Evolutionary conservation across 2,888 invertebrate genomes (phyloP), one percentile per base, ranked within the genome.

Genomic region (Eupithecia pulchellata): DNA sequence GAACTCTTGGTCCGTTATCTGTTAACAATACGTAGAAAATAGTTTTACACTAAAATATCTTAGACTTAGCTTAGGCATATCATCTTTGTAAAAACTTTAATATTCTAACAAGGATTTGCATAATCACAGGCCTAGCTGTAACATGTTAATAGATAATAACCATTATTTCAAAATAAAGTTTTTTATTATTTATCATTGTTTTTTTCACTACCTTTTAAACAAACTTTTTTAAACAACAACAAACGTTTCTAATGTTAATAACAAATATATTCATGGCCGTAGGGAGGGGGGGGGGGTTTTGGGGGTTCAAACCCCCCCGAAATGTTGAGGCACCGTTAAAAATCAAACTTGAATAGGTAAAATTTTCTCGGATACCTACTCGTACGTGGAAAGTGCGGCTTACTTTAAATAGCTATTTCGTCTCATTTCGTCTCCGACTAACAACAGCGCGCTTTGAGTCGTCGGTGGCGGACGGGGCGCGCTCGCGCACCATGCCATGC

Each of bases 71-170:
- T 73, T 89, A 91, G 91, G 90, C 91, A 92, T 93, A 93, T 92
- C 92, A 92, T 88, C 87, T 89, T 88, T 91, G 87, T 91, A 90
- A 88, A 90, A 90, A 85, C 78, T 89, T 52, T 89, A 89, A 86
- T 82, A 79, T 79, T 86, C 89, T 91, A 91, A 91, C 86, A 85
- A 82, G 84, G 83, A 84, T 80, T 85, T 81, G 88, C 87, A 86
- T 91, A 88, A 88, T 89, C 89, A 86, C 89, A 82, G 92, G 92
- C 93, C 94, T 94, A 93, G 91, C 78, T 88, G 81, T 93, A 92
- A 91, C 88, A 88, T 92, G 94, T 94, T 94, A 93, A 94, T 94
- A 92, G 94, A 91, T 94, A 94, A 93, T 93, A 93, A 93, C 94
- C 93, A 93, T 88, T 89, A 89, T 88, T 92, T 92, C 91, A 91